These are phyloP conservation scores for Anguilla obscura DNA, from an alignment of 2,797 vertebrate species.

Conservation along the genomic window DNA sequence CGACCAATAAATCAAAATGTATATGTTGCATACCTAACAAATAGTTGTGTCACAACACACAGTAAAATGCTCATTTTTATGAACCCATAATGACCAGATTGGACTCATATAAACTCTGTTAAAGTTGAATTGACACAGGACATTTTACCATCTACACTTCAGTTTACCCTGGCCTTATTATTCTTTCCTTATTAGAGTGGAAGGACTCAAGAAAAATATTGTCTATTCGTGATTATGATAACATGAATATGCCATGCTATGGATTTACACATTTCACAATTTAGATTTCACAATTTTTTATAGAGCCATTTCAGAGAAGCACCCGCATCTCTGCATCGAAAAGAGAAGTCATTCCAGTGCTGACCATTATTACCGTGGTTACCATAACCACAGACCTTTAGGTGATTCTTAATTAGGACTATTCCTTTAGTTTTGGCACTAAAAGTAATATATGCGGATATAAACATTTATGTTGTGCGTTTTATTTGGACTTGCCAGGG, in stretches of 20 bases:
- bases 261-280: not conserved
- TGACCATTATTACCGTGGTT: not conserved
- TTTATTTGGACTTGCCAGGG: not conserved
- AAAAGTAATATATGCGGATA: not conserved
- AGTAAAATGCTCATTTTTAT: not conserved
- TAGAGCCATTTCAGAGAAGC: not conserved
- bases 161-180: too few relatives aligned
- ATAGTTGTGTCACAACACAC: not conserved
- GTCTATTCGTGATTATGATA: too few relatives aligned
- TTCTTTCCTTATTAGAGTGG: too few relatives aligned
- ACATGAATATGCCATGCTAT: too few relatives aligned
- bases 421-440: not conserved
- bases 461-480: not conserved
- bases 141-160: too few relatives aligned
- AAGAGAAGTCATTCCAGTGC: not conserved
- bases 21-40: not conserved
- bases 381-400: not conserved
- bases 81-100: not conserved
- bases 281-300: too few relatives aligned
- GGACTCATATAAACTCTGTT: too few relatives aligned
- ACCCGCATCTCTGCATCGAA: not conserved
- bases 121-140: too few relatives aligned
- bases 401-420: not conserved
- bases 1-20: not conserved
- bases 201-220: too few relatives aligned